Evolutionary conservation across 2,113 vertebrate genomes (phyloP).

Genomic region (Pungitius pungitius): DNA sequence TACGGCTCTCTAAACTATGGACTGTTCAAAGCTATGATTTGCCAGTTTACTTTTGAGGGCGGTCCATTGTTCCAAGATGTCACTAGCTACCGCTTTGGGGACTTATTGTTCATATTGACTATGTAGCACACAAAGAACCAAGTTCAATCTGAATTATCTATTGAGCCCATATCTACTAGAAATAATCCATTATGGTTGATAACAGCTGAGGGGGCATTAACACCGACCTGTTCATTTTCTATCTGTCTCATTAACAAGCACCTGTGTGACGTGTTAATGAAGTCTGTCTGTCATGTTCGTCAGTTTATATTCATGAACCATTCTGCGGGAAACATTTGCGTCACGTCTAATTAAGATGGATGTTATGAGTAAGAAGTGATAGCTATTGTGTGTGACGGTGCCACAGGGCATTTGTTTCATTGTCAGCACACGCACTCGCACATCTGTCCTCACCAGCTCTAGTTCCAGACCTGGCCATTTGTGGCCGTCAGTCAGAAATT

Average conservation of each 20-base stretch:
- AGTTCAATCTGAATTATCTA: background rate
- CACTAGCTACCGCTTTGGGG: background rate
- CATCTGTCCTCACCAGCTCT: background rate
- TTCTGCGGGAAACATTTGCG: constrained; percentile 12
- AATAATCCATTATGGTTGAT: background rate
- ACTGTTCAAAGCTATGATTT: too few species aligned
- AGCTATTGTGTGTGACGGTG: background rate
- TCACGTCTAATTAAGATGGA: constrained; percentile 22
- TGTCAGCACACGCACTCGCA: background rate
- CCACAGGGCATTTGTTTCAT: background rate
- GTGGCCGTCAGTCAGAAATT: constrained; percentile 34
- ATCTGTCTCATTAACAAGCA: background rate
- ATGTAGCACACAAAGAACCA: background rate
- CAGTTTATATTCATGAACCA: constrained; percentile 3
- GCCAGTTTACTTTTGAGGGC: too few species aligned
- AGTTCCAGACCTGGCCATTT: constrained; percentile 23
- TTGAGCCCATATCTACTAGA: background rate
- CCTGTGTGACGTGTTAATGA: background rate
- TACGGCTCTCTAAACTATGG: too few species aligned
- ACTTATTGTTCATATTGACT: background rate
- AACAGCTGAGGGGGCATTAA: background rate
- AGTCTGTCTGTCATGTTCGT: background rate
- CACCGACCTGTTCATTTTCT: background rate
- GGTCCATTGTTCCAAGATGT: background rate
- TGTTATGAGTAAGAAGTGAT: background rate